Evolutionary conservation across 2,888 invertebrate genomes (phyloP), one percentile per base, ranked within the genome.

Genomic region (Halictus ligatus): DNA sequence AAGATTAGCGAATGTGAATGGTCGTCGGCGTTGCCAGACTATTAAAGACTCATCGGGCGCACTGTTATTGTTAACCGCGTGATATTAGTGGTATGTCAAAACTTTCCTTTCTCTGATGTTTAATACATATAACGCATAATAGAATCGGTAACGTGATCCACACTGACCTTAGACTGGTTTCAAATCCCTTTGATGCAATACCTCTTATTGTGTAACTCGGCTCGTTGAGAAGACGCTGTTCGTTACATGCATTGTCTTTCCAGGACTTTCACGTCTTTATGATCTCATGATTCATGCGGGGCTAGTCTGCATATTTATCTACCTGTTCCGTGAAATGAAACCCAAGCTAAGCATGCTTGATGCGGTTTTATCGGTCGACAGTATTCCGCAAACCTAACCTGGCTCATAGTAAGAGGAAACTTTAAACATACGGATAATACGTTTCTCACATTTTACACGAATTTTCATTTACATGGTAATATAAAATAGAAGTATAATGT

Each of bases 271-370:
- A 88, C 80, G 86, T 50, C 84, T 86, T 89, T 83, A 88, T 86
- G 85, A 83, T 75, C 83, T 86, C 71, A 86, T 88, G 90, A 91
- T 91, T 91, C 91, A 91, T 86, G 83, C 78, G 58, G 78, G 74
- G 76, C 76, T 69, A 78, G 85, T 64, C 69, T 85, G 84, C 82
- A 81, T 85, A 84, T 87, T 89, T 86, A 86, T 84, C 84, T 84
- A 80, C 75, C 85, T 81, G 79, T 88, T 85, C 85, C 79, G 73
- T 82, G 83, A 90, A 87, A 89, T 78, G 90, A 89, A 89, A 91
- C 84, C 75, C 82, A 84, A 91, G 80, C 84, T 84, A 74, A 87
- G 78, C 80, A 87, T 86, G 85, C 81, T 78, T 75, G 81, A 71
- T 78, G 73, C 80, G 50, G 58, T 81, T 84, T 81, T 88, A 83